Conservation (phyloP, 2,797 vertebrate genomes). For the Salarias fasciatus region DNA sequence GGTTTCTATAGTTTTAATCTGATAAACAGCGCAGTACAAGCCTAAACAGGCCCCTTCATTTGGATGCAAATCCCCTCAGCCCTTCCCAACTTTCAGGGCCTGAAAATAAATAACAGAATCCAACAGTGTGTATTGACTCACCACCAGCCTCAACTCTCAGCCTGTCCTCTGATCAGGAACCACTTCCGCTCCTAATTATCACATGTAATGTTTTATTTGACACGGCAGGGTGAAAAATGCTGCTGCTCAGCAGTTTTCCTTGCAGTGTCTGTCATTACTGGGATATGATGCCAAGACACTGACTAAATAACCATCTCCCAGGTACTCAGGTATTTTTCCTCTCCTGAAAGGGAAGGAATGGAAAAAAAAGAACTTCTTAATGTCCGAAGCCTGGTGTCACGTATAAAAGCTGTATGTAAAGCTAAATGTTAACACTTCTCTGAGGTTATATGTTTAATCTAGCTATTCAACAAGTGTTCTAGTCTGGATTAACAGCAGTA, state of each 20-base stretch:
- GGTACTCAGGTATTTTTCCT: slow-evolving; percentile 47
- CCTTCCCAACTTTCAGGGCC: slow-evolving; percentile 45
- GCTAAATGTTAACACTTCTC: no score
- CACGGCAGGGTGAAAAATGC: slow-evolving; percentile 29
- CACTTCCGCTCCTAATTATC: slow-evolving; percentile 59
- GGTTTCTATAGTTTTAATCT: slow-evolving; percentile 72
- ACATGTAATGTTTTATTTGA: slow-evolving; percentile 64
- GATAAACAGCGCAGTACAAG: slow-evolving; percentile 68
- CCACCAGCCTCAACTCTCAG: slow-evolving; percentile 36
- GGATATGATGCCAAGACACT: slow-evolving; percentile 55
- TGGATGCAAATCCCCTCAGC: slow-evolving; percentile 68
- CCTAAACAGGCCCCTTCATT: slow-evolving; percentile 72
- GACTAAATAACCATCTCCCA: slow-evolving; percentile 54
- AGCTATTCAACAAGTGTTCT: no score
- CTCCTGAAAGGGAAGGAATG: slow-evolving; percentile 20
- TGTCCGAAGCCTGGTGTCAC: slow-evolving; percentile 1
- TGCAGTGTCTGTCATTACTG: slow-evolving; percentile 59
- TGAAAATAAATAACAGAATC: slow-evolving; percentile 43
- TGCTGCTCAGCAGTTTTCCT: slow-evolving; percentile 55
- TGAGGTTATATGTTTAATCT: no score
- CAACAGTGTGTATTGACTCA: slow-evolving; percentile 32
- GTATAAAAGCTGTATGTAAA: no score
- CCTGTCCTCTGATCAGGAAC: slow-evolving; percentile 27
- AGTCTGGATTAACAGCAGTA: no score
- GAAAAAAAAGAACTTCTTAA: slow-evolving; percentile 21